phyloP scores from a whole-genome alignment of 1,140 invertebrate genomes.

The Dermatophagoides farinae region DNA sequence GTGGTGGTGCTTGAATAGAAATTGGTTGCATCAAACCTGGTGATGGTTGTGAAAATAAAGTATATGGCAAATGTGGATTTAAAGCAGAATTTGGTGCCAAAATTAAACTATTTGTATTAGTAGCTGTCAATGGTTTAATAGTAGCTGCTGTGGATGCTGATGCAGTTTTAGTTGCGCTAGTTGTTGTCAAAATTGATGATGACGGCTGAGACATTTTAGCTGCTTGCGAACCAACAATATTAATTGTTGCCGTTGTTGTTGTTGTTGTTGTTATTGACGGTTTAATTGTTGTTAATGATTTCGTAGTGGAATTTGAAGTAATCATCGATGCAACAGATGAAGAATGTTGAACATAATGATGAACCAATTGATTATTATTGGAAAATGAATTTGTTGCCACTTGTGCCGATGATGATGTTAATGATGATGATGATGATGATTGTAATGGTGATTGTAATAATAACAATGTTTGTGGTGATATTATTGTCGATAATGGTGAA shows the following conservation, averaged over 20 bases:
- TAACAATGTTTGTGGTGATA: neutral
- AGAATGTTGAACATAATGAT: neutral
- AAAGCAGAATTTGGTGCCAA: neutral
- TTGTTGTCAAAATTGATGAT: neutral
- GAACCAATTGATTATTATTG: neutral
- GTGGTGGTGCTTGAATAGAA: constrained; percentile 1
- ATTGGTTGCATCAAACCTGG: constrained; percentile 2
- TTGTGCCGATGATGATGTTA: neutral
- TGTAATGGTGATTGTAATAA: neutral
- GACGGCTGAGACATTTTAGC: neutral
- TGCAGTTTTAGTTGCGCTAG: neutral
- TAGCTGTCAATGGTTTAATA: neutral
- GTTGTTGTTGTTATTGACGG: neutral
- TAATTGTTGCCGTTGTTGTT: neutral
- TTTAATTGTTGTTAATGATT: neutral
- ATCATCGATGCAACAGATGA: neutral
- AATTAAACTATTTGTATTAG: neutral
- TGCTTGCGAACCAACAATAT: neutral
- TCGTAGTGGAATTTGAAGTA: neutral
- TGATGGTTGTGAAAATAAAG: neutral
- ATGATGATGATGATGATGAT: neutral
- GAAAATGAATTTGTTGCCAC: neutral
- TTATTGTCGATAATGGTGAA: constrained; percentile 1
- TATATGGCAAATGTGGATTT: neutral
- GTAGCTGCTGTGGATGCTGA: neutral